Evolutionary conservation across 2,797 vertebrate species (phyloP).

Genomic region (Pelochelys cantorii): DNA sequence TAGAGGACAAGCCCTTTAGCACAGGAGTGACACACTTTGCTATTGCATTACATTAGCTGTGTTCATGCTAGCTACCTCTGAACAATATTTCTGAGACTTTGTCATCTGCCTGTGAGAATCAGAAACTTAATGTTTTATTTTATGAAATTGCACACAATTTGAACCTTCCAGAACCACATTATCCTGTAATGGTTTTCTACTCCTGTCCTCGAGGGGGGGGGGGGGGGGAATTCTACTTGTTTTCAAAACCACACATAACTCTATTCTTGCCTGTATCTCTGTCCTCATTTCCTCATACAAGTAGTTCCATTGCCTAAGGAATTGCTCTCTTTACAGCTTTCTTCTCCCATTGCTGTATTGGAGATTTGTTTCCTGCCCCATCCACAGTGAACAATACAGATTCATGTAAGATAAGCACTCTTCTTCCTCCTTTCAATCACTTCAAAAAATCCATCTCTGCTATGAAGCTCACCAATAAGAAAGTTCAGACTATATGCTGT

Average conservation of each 20-base stretch:
- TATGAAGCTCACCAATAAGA: background rate
- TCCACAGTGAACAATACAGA: background rate
- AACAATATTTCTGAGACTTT: no score
- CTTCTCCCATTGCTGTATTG: background rate
- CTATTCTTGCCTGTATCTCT: background rate
- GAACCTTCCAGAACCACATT: background rate
- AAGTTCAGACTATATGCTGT: background rate
- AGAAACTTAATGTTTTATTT: background rate
- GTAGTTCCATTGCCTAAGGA: background rate
- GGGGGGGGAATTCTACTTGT: background rate
- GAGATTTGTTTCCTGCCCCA: background rate
- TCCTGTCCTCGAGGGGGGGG: accelerated
- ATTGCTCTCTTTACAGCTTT: background rate
- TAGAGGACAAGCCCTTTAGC: background rate
- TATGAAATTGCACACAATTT: background rate
- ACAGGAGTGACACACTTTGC: background rate
- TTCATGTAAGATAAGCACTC: background rate
- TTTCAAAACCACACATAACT: background rate
- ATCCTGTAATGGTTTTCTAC: background rate
- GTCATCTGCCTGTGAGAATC: background rate
- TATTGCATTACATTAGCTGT: background rate
- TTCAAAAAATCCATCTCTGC: background rate
- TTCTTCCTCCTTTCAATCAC: background rate
- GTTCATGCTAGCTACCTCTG: no score
- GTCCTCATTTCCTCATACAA: background rate